A percentile compares a stretch with the other conserved stretches of the same genome.
Evolutionary conservation across 2,113 vertebrate genomes (phyloP).

Genomic region (Rhombomys opimus): DNA sequence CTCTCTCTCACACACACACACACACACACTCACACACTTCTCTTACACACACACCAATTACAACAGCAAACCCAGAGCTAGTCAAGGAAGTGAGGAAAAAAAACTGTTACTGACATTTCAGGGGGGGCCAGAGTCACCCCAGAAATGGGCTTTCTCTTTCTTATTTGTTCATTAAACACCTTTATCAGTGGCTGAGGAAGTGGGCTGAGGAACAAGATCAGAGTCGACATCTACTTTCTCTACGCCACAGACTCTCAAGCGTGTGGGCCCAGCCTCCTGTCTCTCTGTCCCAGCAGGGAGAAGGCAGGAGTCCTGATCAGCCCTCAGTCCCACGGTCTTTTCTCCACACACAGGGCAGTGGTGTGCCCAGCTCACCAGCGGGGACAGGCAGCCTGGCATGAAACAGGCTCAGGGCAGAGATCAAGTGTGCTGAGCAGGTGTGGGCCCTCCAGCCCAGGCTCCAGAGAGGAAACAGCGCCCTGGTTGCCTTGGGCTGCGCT

Average conservation of each 20-base stretch:
- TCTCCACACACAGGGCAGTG: background rate
- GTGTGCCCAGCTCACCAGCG: background rate
- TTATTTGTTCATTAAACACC: conserved; percentile 28
- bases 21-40: background rate
- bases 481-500: accelerated
- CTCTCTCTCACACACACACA: too few relatives aligned
- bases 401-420: conserved; percentile 38
- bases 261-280: background rate
- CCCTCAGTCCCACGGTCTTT: background rate
- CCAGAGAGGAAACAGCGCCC: accelerated
- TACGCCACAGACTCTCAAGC: background rate
- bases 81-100: background rate
- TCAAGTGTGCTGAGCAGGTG: background rate
- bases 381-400: background rate
- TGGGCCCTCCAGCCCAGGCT: background rate
- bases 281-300: background rate
- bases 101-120: background rate
- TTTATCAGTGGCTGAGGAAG: background rate
- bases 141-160: background rate
- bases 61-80: background rate
- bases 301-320: background rate
- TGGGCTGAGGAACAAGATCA: background rate
- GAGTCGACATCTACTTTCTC: background rate
- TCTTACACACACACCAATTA: background rate
- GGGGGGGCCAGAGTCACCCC: background rate